Evolutionary conservation across 1,140 invertebrate species (phyloP), one percentile per base, ranked within the genome.

Genomic region (Drosophila novamexicana): DNA sequence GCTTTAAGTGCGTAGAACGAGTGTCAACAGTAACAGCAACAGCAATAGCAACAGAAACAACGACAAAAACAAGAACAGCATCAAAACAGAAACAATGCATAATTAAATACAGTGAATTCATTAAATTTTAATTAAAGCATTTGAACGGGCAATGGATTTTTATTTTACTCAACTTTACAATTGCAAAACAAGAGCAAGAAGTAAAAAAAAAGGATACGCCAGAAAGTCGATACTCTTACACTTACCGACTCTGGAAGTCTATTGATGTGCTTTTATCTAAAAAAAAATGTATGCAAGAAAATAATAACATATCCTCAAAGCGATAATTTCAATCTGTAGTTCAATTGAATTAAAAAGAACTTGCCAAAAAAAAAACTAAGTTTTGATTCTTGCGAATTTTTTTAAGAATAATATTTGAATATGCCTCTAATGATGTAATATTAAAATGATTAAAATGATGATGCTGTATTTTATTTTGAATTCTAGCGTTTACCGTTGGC

Each of bases 81-180:
- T 56, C 50, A 83, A 76, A 70, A 56, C 58, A 77, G 73, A 69
- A 81, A 86, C 78, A 86, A 83, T 79, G 84, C 83, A 86, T 86
- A 86, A 86, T 86, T 86, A 86, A 86, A 86, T 89, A 86, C 76
- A 75, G 61, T 74, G 83, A 83, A 89, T 89, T 89, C 83, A 89
- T 86, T 86, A 89, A 86, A 89, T 89, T 86, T 88, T 86, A 86
- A 86, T 86, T 86, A 89, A 88, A 83, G 80, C 83, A 86, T 86
- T 88, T 86, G 83, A 86, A 89, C 83, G 84, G 65, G 72, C 83
- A 83, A 86, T 86, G 84, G 84, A 88, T 77, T 86, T 88, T 89
- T 86, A 83, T 86, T 85, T 81, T 59, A 47, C 69, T 68, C 72
- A 56, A 76, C 79, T 66, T 69, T 68, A 76, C 58, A 73, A 45